A percentile compares a stretch with the other conserved stretches of the same genome.
phyloP scores from a whole-genome alignment of 1,140 invertebrate species.

The Glossosoma conforme region DNA sequence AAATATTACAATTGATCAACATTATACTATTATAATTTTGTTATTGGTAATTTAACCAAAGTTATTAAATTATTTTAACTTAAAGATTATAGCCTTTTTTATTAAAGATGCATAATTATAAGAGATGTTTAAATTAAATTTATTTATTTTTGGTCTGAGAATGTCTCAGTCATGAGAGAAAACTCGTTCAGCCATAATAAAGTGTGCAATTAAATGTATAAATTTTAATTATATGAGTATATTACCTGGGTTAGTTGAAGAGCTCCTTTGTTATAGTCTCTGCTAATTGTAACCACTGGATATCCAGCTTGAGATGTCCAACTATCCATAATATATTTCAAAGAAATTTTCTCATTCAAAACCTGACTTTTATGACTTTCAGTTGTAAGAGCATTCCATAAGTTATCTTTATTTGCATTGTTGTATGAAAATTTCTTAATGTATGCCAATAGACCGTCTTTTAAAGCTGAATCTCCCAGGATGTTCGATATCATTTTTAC shows the following conservation, averaged over 20 bases:
- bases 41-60: too few relatives aligned
- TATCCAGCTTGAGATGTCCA: constrained; percentile 73
- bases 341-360: constrained; percentile 37
- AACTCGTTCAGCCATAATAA: too few relatives aligned
- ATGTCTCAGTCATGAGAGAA: too few relatives aligned
- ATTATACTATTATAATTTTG: too few relatives aligned
- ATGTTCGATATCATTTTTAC: constrained; percentile 70
- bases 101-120: too few relatives aligned
- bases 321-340: constrained; percentile 64
- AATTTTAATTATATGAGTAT: too few relatives aligned
- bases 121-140: too few relatives aligned
- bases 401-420: constrained; percentile 57
- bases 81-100: too few relatives aligned
- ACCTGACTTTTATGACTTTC: constrained; percentile 41
- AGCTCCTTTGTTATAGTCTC: constrained; percentile 35
- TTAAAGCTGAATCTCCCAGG: constrained; percentile 59
- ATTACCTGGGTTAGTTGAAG: constrained; percentile 40
- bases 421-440: constrained; percentile 49
- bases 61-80: too few relatives aligned
- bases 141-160: too few relatives aligned
- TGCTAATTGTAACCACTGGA: constrained; percentile 59
- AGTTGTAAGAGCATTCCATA: constrained; percentile 55
- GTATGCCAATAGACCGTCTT: constrained; percentile 52
- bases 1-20: too few relatives aligned
- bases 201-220: too few relatives aligned